A percentile compares a stretch with the other conserved stretches of the same genome.
phyloP scores from a whole-genome alignment of 1,140 invertebrate species.

The Chironomus tepperi region DNA sequence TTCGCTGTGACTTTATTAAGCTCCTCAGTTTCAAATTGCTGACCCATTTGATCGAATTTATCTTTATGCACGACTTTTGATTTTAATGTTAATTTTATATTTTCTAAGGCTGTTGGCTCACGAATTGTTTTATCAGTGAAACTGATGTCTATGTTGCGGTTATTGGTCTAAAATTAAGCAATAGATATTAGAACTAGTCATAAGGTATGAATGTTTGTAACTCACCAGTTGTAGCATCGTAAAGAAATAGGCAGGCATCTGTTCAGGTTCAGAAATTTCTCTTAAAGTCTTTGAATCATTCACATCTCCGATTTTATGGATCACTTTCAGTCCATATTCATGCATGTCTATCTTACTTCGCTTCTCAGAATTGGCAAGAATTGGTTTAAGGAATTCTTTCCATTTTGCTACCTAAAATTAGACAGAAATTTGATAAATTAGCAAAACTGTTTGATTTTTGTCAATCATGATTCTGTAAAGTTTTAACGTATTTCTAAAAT shows the following conservation, averaged over 20 bases:
- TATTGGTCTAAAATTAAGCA: neutral
- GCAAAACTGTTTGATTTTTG: no score
- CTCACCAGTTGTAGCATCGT: neutral
- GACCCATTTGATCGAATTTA: conserved; percentile 1
- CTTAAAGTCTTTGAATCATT: neutral
- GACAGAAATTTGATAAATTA: no score
- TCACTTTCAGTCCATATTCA: neutral
- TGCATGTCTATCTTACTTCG: conserved; percentile 10
- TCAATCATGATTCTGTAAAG: no score
- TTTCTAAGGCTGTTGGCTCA: neutral
- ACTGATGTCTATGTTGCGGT: neutral
- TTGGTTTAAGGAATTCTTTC: conserved; percentile 3
- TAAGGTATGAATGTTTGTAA: no score
- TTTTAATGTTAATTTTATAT: conserved; percentile 19
- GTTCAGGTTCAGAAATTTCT: neutral
- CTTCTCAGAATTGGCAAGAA: neutral
- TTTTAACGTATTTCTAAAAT: neutral
- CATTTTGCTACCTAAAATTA: conserved; percentile 19
- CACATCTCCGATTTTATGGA: neutral
- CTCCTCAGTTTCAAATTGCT: neutral
- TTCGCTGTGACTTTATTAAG: neutral
- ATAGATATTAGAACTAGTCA: no score
- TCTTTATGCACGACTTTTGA: neutral
- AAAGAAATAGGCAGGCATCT: neutral
- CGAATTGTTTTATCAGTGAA: neutral